phyloP scores from a whole-genome alignment of 2,888 invertebrate genomes.

The Spodoptera littoralis region DNA sequence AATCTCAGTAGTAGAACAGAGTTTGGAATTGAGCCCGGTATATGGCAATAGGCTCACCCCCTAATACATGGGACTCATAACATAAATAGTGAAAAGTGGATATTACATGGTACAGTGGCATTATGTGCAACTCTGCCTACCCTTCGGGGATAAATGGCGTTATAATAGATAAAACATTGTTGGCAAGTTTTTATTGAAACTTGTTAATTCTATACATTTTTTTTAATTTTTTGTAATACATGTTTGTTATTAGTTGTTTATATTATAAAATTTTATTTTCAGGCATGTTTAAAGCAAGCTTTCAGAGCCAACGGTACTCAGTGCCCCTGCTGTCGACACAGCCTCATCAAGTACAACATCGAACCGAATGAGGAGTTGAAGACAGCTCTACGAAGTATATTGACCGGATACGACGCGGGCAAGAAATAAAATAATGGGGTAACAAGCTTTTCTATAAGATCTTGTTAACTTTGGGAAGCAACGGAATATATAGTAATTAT shows the following conservation, averaged over 20 bases:
- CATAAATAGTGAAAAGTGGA: no score
- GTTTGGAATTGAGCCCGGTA: no score
- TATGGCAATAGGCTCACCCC: no score
- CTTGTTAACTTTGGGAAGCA: conserved; percentile 6
- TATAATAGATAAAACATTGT: no score
- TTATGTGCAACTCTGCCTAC: no score
- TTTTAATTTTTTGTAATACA: not conserved
- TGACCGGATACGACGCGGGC: conserved; percentile 91
- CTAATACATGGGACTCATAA: no score
- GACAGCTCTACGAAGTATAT: conserved; percentile 87
- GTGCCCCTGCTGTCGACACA: conserved; percentile 92
- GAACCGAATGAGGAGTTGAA: conserved; percentile 89
- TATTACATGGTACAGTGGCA: no score
- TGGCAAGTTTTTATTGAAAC: no score
- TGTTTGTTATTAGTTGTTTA: not conserved
- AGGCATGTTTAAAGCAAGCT: conserved; percentile 91
- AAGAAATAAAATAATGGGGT: conserved; percentile 62
- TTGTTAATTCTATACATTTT: no score
- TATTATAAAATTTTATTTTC: conserved; percentile 54
- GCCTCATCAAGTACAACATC: conserved; percentile 88
- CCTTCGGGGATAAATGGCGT: no score
- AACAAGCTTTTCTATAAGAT: conserved; percentile 1
- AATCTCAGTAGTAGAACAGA: no score
- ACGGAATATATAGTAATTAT: not conserved
- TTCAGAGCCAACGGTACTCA: conserved; percentile 89